Evolutionary conservation across 2,797 vertebrate species (phyloP).

Genomic region (Crenichthys baileyi): DNA sequence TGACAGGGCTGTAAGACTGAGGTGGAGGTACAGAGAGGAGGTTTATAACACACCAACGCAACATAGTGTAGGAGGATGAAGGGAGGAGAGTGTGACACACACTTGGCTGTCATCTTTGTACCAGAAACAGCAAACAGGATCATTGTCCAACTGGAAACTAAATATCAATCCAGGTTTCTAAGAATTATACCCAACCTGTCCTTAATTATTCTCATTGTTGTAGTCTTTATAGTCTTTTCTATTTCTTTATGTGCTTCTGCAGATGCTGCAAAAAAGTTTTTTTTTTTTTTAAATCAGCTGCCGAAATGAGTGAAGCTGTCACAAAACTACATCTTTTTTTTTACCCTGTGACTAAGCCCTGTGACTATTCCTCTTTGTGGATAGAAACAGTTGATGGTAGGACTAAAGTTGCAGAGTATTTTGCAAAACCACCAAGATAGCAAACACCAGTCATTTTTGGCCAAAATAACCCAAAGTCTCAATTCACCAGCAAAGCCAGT

Average conservation of each 20-base stretch:
- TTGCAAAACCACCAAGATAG: too few relatives aligned
- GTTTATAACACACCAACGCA: constrained; percentile 63
- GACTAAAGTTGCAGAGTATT: too few relatives aligned
- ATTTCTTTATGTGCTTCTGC: neutral
- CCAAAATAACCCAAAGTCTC: too few relatives aligned
- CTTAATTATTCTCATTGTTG: neutral
- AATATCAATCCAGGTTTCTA: constrained; percentile 8
- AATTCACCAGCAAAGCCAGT: too few relatives aligned
- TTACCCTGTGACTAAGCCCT: too few relatives aligned
- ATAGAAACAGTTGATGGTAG: too few relatives aligned
- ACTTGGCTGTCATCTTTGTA: constrained; percentile 43
- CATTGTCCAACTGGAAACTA: constrained; percentile 3
- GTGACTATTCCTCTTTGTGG: too few relatives aligned
- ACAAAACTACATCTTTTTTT: too few relatives aligned
- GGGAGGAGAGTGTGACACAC: constrained; percentile 47
- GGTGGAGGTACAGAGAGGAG: constrained; percentile 54
- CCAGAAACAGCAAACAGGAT: constrained; percentile 20
- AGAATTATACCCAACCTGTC: constrained; percentile 2
- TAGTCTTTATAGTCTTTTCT: neutral
- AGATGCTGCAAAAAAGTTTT: neutral
- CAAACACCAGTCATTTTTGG: too few relatives aligned
- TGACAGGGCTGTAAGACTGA: constrained; percentile 52
- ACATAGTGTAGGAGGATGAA: constrained; percentile 56
- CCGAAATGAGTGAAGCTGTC: neutral
- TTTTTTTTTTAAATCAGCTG: neutral